Base-by-base conservation (phyloP, 2,888 invertebrate genomes). In the Sacculina carcini region DNA sequence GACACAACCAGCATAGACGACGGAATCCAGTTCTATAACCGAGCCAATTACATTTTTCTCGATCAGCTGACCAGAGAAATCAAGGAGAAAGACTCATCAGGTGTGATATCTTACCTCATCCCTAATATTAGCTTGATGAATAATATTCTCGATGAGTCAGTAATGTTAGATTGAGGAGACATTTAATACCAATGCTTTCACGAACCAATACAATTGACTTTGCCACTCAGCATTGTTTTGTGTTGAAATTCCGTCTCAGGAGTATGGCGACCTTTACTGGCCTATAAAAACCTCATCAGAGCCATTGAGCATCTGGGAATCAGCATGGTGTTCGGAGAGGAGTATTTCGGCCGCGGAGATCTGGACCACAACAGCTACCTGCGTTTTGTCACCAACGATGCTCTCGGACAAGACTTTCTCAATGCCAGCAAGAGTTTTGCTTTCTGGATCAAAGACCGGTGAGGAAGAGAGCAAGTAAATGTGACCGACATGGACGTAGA, bases 251-350 rank as follows among this genome's bases (percentile, higher is more conserved):
- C n/a, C n/a, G n/a, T n/a, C n/a, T 10, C 39, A 39, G 39, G 39
- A 23, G 23, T 39, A 2, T 39, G 39, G 39, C 39, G 65, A 55
- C 57, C 61, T 29, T 59, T 68, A 52, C 65, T 67, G 39, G 66
- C 67, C 0, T 68, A 66, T 60, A 66, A 66, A 58, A 65, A 66
- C 58, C 62, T 68, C 34, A 62, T 68, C n/a, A 62, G 64, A 16
- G 63, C 64, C 10, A 64, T 66, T 52, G 67, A 68, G 55, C 64
- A 68, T 56, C 61, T 65, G 50, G 64, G 64, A 26, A 63, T 67
- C n/a, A 64, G 67, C 36, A 61, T 65, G 52, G 64, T 67, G n/a
- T 64, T 65, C 49, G 67, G 66, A 1, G 60, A 66, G 31, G 62
- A 64, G 58, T 67, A 65, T 58, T 67, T 63, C 57, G 64, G 65